phyloP scores from a whole-genome alignment of 1,140 invertebrate species.

The Pseudomyrmex cubaensis region DNA sequence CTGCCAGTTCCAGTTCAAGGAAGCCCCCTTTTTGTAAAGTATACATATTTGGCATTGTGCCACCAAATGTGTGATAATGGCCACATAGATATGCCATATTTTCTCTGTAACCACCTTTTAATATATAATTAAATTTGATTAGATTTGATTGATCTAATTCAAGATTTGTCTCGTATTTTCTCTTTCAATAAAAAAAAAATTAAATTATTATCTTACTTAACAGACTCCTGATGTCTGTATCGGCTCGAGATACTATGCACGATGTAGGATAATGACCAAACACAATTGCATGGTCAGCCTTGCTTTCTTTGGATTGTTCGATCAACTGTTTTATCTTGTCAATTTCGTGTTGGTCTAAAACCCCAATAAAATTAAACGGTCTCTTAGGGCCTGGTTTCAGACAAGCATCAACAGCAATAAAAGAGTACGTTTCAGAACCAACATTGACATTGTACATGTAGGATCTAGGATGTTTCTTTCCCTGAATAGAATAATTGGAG shows the following conservation, averaged over 20 bases:
- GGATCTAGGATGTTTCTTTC: slow-evolving; percentile 89
- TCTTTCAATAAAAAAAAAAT: background rate
- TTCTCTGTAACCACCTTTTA: slow-evolving; percentile 82
- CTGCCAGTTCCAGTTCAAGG: slow-evolving; percentile 95
- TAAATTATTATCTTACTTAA: slow-evolving; percentile 82
- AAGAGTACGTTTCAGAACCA: slow-evolving; percentile 89
- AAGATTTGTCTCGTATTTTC: background rate
- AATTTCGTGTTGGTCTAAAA: slow-evolving; percentile 87
- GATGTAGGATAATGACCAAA: slow-evolving; percentile 98
- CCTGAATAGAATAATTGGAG: slow-evolving; percentile 93
- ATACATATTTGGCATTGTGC: slow-evolving; percentile 94
- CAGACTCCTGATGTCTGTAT: slow-evolving; percentile 86
- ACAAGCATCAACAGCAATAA: slow-evolving; percentile 96
- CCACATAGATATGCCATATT: slow-evolving; percentile 95
- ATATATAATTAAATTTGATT: background rate
- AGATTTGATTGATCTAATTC: background rate
- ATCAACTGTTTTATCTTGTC: slow-evolving; percentile 85
- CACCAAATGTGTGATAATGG: slow-evolving; percentile 94
- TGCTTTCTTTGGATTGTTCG: slow-evolving; percentile 81
- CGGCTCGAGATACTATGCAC: slow-evolving; percentile 89
- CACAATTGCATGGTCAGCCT: slow-evolving; percentile 90
- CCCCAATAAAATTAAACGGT: slow-evolving; percentile 97
- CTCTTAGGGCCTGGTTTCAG: slow-evolving; percentile 93
- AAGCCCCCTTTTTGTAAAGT: slow-evolving; percentile 93
- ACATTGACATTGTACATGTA: slow-evolving; percentile 90